phyloP scores from a whole-genome alignment of 1,140 invertebrate species.

The Sweltsa coloradensis region DNA sequence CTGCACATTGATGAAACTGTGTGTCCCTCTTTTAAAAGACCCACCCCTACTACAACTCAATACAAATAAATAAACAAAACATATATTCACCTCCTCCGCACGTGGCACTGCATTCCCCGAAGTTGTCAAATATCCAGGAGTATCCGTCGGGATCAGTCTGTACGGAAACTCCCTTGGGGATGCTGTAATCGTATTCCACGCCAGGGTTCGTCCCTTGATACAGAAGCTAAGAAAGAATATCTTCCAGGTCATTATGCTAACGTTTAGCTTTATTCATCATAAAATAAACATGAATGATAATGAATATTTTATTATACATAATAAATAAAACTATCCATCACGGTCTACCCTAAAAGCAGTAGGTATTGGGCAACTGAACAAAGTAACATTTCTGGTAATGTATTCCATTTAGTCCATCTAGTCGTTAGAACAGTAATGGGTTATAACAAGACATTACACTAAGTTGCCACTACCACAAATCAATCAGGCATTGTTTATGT shows the following conservation, averaged over 20 bases:
- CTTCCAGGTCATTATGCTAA: constrained; percentile 2
- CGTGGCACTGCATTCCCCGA: constrained; percentile 60
- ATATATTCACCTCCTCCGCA: constrained; percentile 82
- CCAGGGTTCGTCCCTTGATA: constrained; percentile 78
- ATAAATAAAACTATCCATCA: not conserved
- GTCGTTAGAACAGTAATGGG: too few relatives aligned
- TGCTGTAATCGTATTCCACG: constrained; percentile 82
- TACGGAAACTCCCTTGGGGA: constrained; percentile 57
- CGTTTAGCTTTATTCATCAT: constrained; percentile 6
- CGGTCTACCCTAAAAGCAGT: too few relatives aligned
- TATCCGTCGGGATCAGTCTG: constrained; percentile 56
- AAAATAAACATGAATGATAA: not conserved
- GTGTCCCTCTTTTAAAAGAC: too few relatives aligned
- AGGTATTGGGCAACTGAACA: too few relatives aligned
- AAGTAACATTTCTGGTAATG: too few relatives aligned
- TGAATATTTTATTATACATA: not conserved
- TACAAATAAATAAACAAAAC: too few relatives aligned
- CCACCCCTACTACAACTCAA: too few relatives aligned
- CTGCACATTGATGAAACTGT: too few relatives aligned
- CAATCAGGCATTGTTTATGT: too few relatives aligned
- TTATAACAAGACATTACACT: too few relatives aligned
- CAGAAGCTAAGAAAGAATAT: constrained; percentile 49
- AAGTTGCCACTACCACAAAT: too few relatives aligned
- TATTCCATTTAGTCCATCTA: too few relatives aligned
- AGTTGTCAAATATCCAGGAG: constrained; percentile 67